A percentile compares a stretch with the other conserved stretches of the same genome.
Conservation (phyloP, 2,888 invertebrate species). For the Drosophila buzzatii region DNA sequence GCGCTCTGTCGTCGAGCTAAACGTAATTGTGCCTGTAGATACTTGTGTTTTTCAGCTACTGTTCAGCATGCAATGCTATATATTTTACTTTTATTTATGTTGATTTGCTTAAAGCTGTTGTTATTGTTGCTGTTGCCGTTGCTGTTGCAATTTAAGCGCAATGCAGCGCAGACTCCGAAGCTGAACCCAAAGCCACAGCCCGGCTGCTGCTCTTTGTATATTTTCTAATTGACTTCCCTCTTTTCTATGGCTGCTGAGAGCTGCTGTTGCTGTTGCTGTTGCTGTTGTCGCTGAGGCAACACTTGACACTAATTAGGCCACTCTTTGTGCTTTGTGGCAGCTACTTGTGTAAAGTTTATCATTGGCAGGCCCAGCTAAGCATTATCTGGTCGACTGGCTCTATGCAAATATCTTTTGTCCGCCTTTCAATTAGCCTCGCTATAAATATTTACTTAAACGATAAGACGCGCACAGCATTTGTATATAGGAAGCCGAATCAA, state of each 20-base stretch:
- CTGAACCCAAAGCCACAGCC: slow-evolving; percentile 14
- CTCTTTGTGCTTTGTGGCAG: slow-evolving; percentile 71
- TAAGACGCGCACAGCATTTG: slow-evolving; percentile 45
- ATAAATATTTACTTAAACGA: slow-evolving; percentile 71
- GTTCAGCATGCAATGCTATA: slow-evolving; percentile 59
- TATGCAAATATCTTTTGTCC: slow-evolving; percentile 75
- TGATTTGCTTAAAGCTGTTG: slow-evolving; percentile 6
- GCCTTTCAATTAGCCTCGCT: slow-evolving; percentile 70
- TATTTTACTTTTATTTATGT: slow-evolving; percentile 26
- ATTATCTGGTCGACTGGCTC: slow-evolving; percentile 57
- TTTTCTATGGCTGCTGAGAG: slow-evolving; percentile 68
- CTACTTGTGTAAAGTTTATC: slow-evolving; percentile 66
- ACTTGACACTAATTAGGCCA: slow-evolving; percentile 82
- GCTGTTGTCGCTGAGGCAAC: slow-evolving; percentile 70
- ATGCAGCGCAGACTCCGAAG: slow-evolving; percentile 44
- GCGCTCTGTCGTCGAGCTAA: slow-evolving; percentile 51
- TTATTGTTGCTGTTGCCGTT: slow-evolving; percentile 36
- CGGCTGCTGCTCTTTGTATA: slow-evolving; percentile 61
- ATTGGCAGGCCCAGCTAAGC: slow-evolving; percentile 49
- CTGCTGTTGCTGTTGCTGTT: slow-evolving; percentile 33
- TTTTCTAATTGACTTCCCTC: slow-evolving; percentile 82
- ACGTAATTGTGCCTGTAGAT: slow-evolving; percentile 59
- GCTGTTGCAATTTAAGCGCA: slow-evolving; percentile 51
- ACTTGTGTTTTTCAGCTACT: slow-evolving; percentile 72
- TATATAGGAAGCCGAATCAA: slow-evolving; percentile 63